Percentiles rank a stretch among this genome's conserved stretches.
Evolutionary conservation across 2,113 vertebrate species (phyloP).

Genomic region (Plestiodon gilberti): DNA sequence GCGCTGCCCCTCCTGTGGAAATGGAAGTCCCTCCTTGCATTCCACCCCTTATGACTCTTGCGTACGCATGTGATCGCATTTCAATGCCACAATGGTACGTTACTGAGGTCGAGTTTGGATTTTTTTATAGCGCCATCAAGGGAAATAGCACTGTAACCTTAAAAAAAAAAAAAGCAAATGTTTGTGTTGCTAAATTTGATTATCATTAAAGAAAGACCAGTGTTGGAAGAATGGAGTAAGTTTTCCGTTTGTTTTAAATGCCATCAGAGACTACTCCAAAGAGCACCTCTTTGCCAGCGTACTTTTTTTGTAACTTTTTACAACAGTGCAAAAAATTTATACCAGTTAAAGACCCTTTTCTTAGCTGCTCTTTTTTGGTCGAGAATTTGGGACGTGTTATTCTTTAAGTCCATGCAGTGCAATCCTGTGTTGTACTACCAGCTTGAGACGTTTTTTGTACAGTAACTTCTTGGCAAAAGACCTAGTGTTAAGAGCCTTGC

Average conservation of each 20-base stretch:
- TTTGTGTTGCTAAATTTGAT: conserved; percentile 52
- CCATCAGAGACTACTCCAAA: conserved; percentile 61
- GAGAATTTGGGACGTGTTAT: conserved; percentile 65
- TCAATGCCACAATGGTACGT: not conserved
- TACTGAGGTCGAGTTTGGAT: not conserved
- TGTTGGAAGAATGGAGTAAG: conserved; percentile 50
- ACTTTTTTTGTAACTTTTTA: conserved; percentile 63
- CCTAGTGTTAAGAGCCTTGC: conserved; percentile 21
- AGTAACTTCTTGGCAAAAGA: conserved; percentile 57
- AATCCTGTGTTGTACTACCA: not conserved
- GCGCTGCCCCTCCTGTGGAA: conserved; percentile 13
- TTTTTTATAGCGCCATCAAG: conserved; percentile 53
- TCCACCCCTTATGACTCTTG: not conserved
- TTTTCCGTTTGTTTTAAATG: conserved; percentile 53
- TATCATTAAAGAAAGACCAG: conserved; percentile 54
- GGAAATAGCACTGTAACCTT: conserved; percentile 62
- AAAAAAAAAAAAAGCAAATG: conserved; percentile 56
- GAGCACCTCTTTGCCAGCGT: conserved; percentile 51
- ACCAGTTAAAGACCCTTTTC: not conserved
- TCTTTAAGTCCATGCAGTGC: conserved; percentile 46
- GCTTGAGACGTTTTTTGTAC: conserved; percentile 59
- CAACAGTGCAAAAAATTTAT: conserved; percentile 40
- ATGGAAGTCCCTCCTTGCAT: conserved; percentile 2
- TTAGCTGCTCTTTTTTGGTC: conserved; percentile 51
- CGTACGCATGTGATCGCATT: not conserved